Base-by-base conservation (phyloP, 2,797 vertebrate genomes). In the Myotis planiceps region DNA sequence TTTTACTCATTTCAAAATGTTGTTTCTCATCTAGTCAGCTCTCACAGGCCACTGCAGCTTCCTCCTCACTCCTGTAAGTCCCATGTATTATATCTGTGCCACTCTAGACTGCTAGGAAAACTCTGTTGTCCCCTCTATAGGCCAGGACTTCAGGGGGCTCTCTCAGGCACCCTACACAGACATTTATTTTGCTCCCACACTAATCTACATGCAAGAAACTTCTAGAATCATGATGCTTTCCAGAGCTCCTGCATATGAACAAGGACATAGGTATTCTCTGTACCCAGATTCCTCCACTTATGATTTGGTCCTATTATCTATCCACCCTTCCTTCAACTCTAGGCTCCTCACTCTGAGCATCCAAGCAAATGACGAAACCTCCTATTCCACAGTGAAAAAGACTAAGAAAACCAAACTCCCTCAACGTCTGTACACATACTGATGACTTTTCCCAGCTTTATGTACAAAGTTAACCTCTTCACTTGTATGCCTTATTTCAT, bases 141-240 rank as follows among this genome's bases (percentile, higher is more conserved):
- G 37, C 47, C 85, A 90, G 55, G n/a, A 85, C 18, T 81, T 21
- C 47, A 6, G 1, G 34, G 19, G 37, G 18, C 53, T 69, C 29
- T 82, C n/a, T 74, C 49, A 2, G 47, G 25, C 16, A 79, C 19
- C 19, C 45, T 75, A 21, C 2, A 47, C 5, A 34, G 14, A 45
- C 19, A 79, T 80, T 87, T 65, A 25, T 76, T 94, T 76, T 72
- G 42, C 19, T 81, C 66, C 58, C 23, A 55, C 27, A 32, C 66
- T 76, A 37, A 12, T 7, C 60, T 71, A 66, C 32, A 23, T 49
- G 15, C 14, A 90, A 66, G 34, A 78, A 37, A 60, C 51, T 76
- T 80, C 58, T 39, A 76, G 66, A 83, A 90, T 84, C 71, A 76
- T 25, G 49, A 5, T 92, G 66, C 42, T 95, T 86, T 90, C 74